A percentile compares a stretch with the other conserved stretches of the same genome.
These are phyloP conservation scores for Molanna angustata DNA, from an alignment of 2,888 invertebrate genomes.

Conservation along the genomic window DNA sequence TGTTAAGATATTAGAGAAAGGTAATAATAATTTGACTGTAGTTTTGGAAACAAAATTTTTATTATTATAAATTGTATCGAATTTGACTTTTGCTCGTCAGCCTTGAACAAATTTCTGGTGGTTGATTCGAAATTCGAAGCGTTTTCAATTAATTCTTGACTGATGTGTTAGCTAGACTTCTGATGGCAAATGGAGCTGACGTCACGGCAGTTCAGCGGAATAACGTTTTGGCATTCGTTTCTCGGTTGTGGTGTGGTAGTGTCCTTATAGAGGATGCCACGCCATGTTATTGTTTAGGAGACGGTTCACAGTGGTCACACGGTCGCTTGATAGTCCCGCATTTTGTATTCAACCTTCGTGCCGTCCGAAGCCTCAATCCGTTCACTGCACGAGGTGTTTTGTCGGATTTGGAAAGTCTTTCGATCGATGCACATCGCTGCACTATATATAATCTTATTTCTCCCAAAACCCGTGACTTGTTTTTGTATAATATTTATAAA, in stretches of 20 bases:
- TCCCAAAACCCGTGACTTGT: too few species aligned
- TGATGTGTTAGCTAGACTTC: conserved; percentile 6
- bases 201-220: conserved; percentile 23
- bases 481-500: too few species aligned
- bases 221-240: conserved; percentile 30
- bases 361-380: conserved; percentile 14
- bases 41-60: too few species aligned
- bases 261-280: conserved; percentile 30
- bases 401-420: neutral
- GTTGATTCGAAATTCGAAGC: neutral
- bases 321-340: conserved; percentile 21
- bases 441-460: too few species aligned
- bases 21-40: too few species aligned
- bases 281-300: conserved; percentile 18
- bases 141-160: neutral
- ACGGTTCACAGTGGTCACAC: conserved; percentile 28
- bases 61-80: too few species aligned
- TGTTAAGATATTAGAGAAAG: too few species aligned
- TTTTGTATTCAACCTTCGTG: conserved; percentile 24
- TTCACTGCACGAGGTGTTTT: conserved; percentile 14
- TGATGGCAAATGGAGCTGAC: too few species aligned
- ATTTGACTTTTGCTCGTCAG: too few species aligned
- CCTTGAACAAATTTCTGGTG: neutral
- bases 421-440: neutral
- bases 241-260: conserved; percentile 19